phyloP scores from a whole-genome alignment of 1,140 invertebrate species.

The Euura lappo region DNA sequence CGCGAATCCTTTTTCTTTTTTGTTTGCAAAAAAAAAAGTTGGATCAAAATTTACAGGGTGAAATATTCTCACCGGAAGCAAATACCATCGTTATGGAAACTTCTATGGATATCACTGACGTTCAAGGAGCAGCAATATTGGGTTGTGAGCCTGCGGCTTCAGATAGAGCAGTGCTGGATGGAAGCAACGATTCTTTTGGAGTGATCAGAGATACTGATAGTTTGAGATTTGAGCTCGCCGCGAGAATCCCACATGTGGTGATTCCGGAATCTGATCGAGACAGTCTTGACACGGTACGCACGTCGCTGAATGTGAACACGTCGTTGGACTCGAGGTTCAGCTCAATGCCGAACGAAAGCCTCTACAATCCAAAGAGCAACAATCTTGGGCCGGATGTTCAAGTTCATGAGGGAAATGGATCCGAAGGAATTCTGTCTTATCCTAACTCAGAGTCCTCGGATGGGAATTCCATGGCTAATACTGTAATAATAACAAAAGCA shows the following conservation, averaged over 20 bases:
- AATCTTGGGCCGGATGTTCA: conserved; percentile 9
- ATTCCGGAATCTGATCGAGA: background rate
- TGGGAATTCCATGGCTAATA: background rate
- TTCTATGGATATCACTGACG: conserved; percentile 2
- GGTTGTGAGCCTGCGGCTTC: background rate
- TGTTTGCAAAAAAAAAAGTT: background rate
- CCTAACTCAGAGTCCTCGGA: background rate
- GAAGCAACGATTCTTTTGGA: background rate
- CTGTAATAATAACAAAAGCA: background rate
- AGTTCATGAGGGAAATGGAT: conserved; percentile 11
- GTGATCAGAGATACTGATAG: background rate
- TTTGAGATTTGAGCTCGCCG: background rate
- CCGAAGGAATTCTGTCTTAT: background rate
- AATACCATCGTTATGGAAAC: background rate
- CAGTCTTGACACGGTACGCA: conserved; percentile 22
- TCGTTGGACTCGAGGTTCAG: conserved; percentile 35
- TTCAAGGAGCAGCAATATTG: conserved; percentile 10
- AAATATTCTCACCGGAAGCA: background rate
- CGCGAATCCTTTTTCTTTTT: no score
- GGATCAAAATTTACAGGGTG: background rate
- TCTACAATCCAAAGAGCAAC: background rate
- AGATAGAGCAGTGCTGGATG: background rate
- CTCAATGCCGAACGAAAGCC: background rate
- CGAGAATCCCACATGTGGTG: background rate
- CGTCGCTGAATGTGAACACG: conserved; percentile 46